Base-by-base conservation (phyloP, 2,888 invertebrate species). In the Cacoxenus indagator region DNA sequence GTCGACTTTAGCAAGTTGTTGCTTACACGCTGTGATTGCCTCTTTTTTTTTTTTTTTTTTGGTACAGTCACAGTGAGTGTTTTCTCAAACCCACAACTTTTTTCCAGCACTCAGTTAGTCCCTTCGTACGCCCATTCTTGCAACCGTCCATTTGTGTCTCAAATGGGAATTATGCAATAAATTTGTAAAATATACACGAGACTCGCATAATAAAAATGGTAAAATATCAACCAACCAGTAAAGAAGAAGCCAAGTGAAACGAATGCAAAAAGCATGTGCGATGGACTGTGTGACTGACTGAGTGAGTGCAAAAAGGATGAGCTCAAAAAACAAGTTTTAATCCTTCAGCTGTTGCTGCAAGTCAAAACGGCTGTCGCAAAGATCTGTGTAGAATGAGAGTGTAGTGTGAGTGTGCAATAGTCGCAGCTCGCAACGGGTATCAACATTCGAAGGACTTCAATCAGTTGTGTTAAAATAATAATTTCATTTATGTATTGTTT, bases 141-240 rank as follows among this genome's bases (percentile, higher is more conserved):
- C n/a, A 11, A 14, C 22, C 57, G 29, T 61, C 22, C 19, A 37
- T 19, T 61, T 37, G 55, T 37, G 43, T 29, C 55, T 67, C 67
- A 37, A 67, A 57, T 61, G 67, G 69, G 64, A 68, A 65, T 65
- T 67, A 65, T 69, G 27, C 55, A 55, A 55, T 55, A 65, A 73
- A 68, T 71, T 71, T 70, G 67, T 68, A 54, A 68, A 67, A 68
- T 69, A 54, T 55, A 62, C 51, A 27, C 62, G 59, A 65, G 65
- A 67, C 65, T 48, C 46, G 46, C 45, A 48, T 26, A 46, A 46
- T 29, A 65, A 65, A 43, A 67, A 46, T 27, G 22, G n/a, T n/a
- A n/a, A n/a, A n/a, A n/a, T n/a, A n/a, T n/a, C n/a, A n/a, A 22
- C 22, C 5, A 51, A 51, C 9, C n/a, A 19, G 19, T 17, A 48